phyloP scores from a whole-genome alignment of 2,113 vertebrate genomes.

The Corydoras maculifer region DNA sequence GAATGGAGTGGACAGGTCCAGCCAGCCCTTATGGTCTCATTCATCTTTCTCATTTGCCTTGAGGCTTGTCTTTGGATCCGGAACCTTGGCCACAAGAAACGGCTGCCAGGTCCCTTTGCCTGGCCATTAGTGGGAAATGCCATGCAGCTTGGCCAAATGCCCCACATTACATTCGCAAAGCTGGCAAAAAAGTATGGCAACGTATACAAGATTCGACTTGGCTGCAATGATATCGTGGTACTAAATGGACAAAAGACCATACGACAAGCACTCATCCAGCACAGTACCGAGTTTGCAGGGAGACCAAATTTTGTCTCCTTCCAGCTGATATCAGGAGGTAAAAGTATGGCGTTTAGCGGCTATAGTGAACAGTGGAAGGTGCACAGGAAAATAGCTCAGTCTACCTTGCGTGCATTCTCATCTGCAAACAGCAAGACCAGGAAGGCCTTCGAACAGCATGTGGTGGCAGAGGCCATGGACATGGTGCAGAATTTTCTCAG shows the following conservation, averaged over 20 bases:
- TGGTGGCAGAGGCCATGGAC: slow-evolving; percentile 67
- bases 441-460: slow-evolving; percentile 67
- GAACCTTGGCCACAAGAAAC: slow-evolving; percentile 40
- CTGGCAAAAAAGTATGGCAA: slow-evolving; percentile 62
- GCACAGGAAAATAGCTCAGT: slow-evolving; percentile 70
- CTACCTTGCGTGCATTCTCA: slow-evolving; percentile 70
- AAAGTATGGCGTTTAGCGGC: slow-evolving; percentile 68
- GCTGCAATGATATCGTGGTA: slow-evolving; percentile 71
- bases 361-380: slow-evolving; percentile 73
- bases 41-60: slow-evolving; percentile 55
- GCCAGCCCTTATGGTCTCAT: slow-evolving; percentile 49
- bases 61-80: slow-evolving; percentile 57
- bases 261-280: slow-evolving; percentile 68
- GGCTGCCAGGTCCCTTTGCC: slow-evolving; percentile 61
- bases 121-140: slow-evolving; percentile 69
- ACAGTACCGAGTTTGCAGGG: slow-evolving; percentile 72
- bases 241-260: slow-evolving; percentile 72
- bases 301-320: slow-evolving; percentile 79
- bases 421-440: slow-evolving; percentile 66
- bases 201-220: slow-evolving; percentile 72
- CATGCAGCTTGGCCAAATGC: slow-evolving; percentile 66
- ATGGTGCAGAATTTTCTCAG: slow-evolving; percentile 63
- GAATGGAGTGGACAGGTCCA: slow-evolving; percentile 57
- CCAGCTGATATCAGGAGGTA: slow-evolving; percentile 72
- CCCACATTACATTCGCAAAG: slow-evolving; percentile 60